Conservation (phyloP, 2,888 invertebrate species). For the Apeira syringaria region DNA sequence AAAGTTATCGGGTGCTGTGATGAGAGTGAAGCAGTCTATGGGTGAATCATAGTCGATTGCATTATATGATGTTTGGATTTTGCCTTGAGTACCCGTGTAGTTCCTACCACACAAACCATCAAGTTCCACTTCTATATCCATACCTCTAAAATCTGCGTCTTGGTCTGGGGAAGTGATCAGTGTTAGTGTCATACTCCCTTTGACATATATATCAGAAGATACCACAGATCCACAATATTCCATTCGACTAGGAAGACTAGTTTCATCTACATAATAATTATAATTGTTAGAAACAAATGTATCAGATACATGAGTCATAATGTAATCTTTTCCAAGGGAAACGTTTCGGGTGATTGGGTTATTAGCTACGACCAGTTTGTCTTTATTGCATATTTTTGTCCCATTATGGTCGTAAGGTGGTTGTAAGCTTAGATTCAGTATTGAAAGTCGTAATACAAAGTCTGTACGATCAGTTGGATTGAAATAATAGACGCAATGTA, state of each 20-base stretch:
- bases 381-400: conserved; percentile 51
- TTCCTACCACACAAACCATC: conserved; percentile 83
- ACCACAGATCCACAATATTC: conserved; percentile 39
- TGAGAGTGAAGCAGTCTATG: conserved; percentile 85
- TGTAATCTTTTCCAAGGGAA: conserved; percentile 55
- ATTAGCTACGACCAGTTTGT: conserved; percentile 58
- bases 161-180: conserved; percentile 30
- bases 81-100: conserved; percentile 87
- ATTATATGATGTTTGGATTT: conserved; percentile 73
- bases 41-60: not conserved
- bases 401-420: conserved; percentile 27
- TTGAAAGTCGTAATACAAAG: conserved; percentile 44
- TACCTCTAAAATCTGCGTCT: conserved; percentile 68
- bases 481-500: conserved; percentile 62
- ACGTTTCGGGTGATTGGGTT: conserved; percentile 37
- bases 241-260: conserved; percentile 35
- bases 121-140: conserved; percentile 85
- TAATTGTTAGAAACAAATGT: conserved; percentile 41
- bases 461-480: conserved; percentile 32
- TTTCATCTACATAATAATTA: conserved; percentile 37
- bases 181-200: conserved; percentile 48
- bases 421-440: conserved; percentile 55
- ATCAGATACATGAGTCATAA: conserved; percentile 40
- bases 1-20: conserved; percentile 85
- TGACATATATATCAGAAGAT: not conserved